phyloP scores from a whole-genome alignment of 1,140 invertebrate species.

The Nephila pilipes region DNA sequence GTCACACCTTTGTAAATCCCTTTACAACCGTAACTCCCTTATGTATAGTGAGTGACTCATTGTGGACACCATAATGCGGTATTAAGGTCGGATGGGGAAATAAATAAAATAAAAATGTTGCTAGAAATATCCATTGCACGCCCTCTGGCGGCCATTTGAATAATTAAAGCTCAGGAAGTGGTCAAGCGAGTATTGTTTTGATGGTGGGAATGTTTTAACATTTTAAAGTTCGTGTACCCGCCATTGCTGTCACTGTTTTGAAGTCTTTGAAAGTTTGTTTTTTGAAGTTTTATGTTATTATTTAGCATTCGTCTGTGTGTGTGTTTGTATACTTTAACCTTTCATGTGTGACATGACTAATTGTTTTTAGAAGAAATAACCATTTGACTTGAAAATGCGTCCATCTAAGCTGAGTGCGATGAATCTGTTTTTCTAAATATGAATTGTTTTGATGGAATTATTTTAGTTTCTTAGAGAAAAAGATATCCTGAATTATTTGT shows the following conservation, averaged over 20 bases:
- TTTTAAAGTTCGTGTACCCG: conserved; percentile 35
- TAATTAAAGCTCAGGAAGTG: neutral
- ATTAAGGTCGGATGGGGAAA: conserved; percentile 43
- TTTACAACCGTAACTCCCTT: neutral
- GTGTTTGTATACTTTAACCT: neutral
- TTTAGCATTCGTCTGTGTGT: neutral
- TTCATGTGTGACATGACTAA: too few species aligned
- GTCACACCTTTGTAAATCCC: conserved; percentile 9
- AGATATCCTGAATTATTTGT: too few species aligned
- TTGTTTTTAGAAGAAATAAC: too few species aligned
- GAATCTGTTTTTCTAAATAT: too few species aligned
- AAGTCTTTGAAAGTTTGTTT: neutral
- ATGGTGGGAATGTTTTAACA: neutral
- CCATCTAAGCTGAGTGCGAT: too few species aligned
- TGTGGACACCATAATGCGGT: conserved; percentile 48
- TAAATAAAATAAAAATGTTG: neutral
- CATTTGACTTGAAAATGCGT: too few species aligned
- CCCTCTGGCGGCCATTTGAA: neutral
- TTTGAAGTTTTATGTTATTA: neutral
- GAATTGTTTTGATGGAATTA: too few species aligned
- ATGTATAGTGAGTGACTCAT: conserved; percentile 14
- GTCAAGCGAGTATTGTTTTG: conserved; percentile 46
- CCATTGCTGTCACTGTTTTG: neutral
- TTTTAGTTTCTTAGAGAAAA: too few species aligned
- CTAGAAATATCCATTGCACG: neutral